Percentiles rank a stretch among this genome's conserved stretches.
phyloP scores from a whole-genome alignment of 1,140 invertebrate genomes.

The Drosophila albomicans region DNA sequence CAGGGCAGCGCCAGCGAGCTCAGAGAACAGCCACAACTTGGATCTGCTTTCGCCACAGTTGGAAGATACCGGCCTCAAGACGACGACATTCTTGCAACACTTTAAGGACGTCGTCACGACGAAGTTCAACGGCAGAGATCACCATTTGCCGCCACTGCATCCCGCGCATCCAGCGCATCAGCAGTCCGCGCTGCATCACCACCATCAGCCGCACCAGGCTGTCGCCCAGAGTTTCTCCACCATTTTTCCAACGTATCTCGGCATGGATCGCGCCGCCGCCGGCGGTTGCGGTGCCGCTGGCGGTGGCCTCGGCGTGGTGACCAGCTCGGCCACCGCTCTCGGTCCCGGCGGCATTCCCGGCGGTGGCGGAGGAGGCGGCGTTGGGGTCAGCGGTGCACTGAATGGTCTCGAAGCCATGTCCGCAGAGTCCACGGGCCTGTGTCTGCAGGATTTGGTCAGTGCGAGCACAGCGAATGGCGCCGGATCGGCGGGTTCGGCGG shows the following conservation, averaged over 20 bases:
- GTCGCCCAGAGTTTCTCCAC: constrained; percentile 84
- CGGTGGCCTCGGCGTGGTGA: constrained; percentile 84
- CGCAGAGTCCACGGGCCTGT: constrained; percentile 86
- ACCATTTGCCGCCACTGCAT: constrained; percentile 82
- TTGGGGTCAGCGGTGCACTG: constrained; percentile 87
- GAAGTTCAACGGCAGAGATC: constrained; percentile 84
- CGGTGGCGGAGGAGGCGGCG: constrained; percentile 71
- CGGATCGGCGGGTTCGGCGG: constrained; percentile 84
- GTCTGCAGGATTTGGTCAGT: constrained; percentile 90
- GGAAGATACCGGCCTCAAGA: constrained; percentile 85
- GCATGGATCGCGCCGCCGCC: constrained; percentile 83
- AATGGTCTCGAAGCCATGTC: constrained; percentile 86
- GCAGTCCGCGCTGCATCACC: constrained; percentile 77
- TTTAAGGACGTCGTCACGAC: constrained; percentile 85
- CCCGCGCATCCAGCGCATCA: constrained; percentile 77
- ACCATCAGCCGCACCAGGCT: constrained; percentile 83
- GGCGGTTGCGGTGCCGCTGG: constrained; percentile 76
- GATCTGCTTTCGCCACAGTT: constrained; percentile 80
- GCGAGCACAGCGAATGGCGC: constrained; percentile 81
- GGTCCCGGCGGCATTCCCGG: constrained; percentile 73
- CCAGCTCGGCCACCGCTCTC: constrained; percentile 85
- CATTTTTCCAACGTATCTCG: constrained; percentile 84
- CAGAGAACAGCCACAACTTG: constrained; percentile 74
- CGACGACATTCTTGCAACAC: constrained; percentile 85
- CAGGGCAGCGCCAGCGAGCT: constrained; percentile 45